Base-by-base conservation (phyloP, 2,888 invertebrate genomes). In the Ctenicera cuprea region DNA sequence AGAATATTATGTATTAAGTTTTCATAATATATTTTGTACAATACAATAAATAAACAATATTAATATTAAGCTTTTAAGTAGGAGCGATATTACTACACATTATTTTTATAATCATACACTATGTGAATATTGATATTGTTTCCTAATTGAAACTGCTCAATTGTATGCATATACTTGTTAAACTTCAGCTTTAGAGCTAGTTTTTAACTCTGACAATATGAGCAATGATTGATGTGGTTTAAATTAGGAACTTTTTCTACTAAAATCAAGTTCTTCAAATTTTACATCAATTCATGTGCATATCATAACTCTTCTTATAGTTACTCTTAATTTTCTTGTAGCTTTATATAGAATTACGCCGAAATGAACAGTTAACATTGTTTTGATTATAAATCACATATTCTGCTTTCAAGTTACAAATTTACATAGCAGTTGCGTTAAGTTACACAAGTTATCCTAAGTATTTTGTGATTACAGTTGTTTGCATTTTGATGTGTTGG, bases 1-100 rank as follows among this genome's bases (percentile, higher is more conserved):
- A 30, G 57, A 57, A 33, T 57, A 12, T 57, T 57, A 64, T 64
- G 37, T 50, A 50, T 64, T 64, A 45, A 45, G 22, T 62, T 64
- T 62, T 20, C 30, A 45, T 45, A 38, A 62, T 62, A 45, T 62
- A 62, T 62, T 62, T 64, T 64, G 64, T 64, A 64, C 50, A 50
- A 64, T 64, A 64, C 26, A 5, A 57, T 57, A n/a, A 11, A 26
- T 16, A 8, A 22, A 48, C 5, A 64, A 30, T 26, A 61, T 62
- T 62, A 43, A 62, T 30, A 16, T 22, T 62, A 62, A 62, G 62
- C 62, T 62, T 62, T 43, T 43, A 16, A 62, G 43, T 43, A 62
- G 12, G 20, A 45, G 62, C 41, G 45, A 62, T 62, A 62, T 62
- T 62, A 62, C 48, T 20, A 30, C 37, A 64, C 9, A 50, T 61